phyloP scores from a whole-genome alignment of 1,140 invertebrate genomes.

The Papilio xuthus region DNA sequence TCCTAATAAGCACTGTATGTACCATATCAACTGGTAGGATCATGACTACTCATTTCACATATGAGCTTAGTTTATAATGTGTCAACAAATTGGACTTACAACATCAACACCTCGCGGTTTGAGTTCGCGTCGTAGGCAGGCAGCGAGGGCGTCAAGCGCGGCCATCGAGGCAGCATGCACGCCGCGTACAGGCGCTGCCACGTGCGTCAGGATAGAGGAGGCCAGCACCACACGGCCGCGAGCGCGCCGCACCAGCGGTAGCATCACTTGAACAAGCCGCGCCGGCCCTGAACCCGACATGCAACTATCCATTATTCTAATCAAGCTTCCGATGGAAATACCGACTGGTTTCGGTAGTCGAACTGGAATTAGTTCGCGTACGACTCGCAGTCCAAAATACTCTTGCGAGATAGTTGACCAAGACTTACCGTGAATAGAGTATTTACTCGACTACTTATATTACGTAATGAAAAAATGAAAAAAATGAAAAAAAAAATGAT shows the following conservation, averaged over 20 bases:
- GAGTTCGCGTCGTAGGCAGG: conserved; percentile 91
- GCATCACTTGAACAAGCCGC: conserved; percentile 89
- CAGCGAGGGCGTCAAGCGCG: conserved; percentile 90
- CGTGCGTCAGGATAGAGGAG: conserved; percentile 87
- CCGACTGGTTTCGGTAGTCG: neutral
- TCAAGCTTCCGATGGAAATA: no score
- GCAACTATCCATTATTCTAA: neutral
- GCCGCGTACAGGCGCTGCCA: conserved; percentile 88
- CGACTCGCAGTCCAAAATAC: no score
- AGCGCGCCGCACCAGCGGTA: conserved; percentile 89
- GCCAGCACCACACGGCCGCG: conserved; percentile 87
- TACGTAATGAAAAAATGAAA: no score
- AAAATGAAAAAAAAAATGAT: no score
- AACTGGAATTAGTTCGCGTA: neutral
- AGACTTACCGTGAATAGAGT: no score
- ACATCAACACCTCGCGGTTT: conserved; percentile 88
- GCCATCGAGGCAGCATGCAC: conserved; percentile 90
- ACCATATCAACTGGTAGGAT: no score
- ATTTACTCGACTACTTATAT: no score
- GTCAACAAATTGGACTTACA: conserved; percentile 52
- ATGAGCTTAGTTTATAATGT: no score
- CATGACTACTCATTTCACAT: no score
- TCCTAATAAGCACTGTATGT: no score
- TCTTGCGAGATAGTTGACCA: no score
- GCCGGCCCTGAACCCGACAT: conserved; percentile 80